Conservation (phyloP, 2,113 vertebrate species). For the Leucosticte australis region DNA sequence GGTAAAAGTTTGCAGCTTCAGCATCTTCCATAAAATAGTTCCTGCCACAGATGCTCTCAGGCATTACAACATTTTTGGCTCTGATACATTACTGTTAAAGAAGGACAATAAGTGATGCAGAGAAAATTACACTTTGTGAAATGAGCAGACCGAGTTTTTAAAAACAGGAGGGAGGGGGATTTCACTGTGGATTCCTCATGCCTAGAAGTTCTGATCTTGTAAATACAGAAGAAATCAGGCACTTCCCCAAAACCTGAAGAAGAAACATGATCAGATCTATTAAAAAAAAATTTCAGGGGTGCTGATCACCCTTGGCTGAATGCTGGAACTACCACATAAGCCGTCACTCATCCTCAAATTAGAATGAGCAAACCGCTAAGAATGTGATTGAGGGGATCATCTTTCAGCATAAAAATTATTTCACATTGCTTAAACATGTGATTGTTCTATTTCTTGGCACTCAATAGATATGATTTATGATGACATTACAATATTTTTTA, state of each 20-base stretch:
- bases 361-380: background rate
- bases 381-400: background rate
- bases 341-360: background rate
- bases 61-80: background rate
- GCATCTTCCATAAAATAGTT: background rate
- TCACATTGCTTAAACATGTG: background rate
- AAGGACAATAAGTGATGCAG: background rate
- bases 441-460: background rate
- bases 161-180: rapidly evolving
- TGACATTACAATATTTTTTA: background rate
- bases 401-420: background rate
- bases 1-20: background rate
- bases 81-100: background rate
- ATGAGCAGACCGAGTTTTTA: background rate
- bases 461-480: background rate
- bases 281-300: background rate
- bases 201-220: background rate
- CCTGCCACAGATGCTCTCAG: background rate
- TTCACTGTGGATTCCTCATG: background rate
- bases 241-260: background rate
- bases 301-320: background rate
- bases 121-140: background rate
- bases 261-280: background rate
- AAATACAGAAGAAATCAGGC: background rate
- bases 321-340: background rate